A percentile compares a stretch with the other conserved stretches of the same genome.
Evolutionary conservation across 2,888 invertebrate species (phyloP).

Genomic region (Epinotia demarniana): DNA sequence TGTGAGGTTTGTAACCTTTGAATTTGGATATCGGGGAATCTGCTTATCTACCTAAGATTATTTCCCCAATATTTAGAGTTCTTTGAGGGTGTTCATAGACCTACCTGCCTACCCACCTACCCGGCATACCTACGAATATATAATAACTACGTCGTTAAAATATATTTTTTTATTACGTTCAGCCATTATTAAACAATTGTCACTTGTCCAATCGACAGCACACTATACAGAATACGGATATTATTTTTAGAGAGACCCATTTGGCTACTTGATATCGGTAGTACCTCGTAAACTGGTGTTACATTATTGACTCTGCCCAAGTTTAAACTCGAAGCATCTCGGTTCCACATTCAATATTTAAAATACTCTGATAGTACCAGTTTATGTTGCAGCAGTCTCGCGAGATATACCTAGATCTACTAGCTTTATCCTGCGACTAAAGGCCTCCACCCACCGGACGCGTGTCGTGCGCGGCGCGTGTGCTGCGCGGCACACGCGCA

Average conservation of each 20-base stretch:
- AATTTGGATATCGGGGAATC: too few relatives aligned
- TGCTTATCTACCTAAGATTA: too few relatives aligned
- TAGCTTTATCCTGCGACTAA: background rate
- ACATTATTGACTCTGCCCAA: slow-evolving; percentile 59
- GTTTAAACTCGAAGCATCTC: slow-evolving; percentile 14
- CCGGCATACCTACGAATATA: too few relatives aligned
- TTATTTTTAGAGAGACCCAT: slow-evolving; percentile 62
- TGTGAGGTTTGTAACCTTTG: too few relatives aligned
- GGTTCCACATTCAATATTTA: slow-evolving; percentile 35
- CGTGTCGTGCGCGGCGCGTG: too few relatives aligned
- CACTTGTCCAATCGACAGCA: slow-evolving; percentile 43
- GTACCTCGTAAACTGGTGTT: slow-evolving; percentile 53
- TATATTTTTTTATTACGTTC: background rate
- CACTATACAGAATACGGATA: slow-evolving; percentile 54
- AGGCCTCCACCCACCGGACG: too few relatives aligned
- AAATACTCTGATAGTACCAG: slow-evolving; percentile 5
- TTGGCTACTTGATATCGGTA: slow-evolving; percentile 65
- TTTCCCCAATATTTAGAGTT: too few relatives aligned
- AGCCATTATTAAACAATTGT: background rate
- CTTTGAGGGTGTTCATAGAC: too few relatives aligned
- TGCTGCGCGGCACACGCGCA: too few relatives aligned
- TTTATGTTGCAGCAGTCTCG: background rate
- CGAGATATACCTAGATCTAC: background rate
- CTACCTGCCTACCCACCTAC: too few relatives aligned
- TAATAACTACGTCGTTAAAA: too few relatives aligned